phyloP scores from a whole-genome alignment of 53 echinoderm and acorn worm genomes.

The Temnopleurus reevesii region DNA sequence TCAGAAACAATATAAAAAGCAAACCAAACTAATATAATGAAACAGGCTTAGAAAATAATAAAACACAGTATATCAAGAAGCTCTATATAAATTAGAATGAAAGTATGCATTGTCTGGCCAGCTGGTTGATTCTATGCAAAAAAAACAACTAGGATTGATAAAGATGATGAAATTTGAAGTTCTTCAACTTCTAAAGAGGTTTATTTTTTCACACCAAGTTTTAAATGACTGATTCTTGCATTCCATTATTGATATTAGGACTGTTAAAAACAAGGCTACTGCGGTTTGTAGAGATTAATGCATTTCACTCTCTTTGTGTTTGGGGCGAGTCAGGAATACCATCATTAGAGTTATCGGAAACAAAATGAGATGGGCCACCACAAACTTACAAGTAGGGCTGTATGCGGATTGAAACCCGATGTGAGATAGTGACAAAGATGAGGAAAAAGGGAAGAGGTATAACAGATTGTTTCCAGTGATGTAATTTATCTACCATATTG shows the following conservation, averaged over 20 bases:
- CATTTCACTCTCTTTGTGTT: slow-evolving; percentile 18
- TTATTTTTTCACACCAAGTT: too few relatives aligned
- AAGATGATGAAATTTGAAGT: neutral
- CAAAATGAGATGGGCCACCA: neutral
- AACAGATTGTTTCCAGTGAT: too few relatives aligned
- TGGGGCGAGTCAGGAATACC: neutral
- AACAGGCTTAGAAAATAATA: neutral
- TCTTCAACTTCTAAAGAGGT: neutral
- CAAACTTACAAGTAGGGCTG: neutral
- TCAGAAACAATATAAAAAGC: slow-evolving; percentile 21
- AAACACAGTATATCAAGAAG: neutral
- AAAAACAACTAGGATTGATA: neutral
- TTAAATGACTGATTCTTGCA: neutral
- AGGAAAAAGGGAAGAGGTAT: neutral
- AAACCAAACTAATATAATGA: slow-evolving; percentile 22
- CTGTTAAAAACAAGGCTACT: neutral
- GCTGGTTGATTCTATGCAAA: slow-evolving; percentile 26
- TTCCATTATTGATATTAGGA: neutral
- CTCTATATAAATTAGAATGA: neutral
- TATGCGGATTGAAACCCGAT: neutral
- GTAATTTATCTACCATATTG: too few relatives aligned
- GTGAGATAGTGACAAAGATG: neutral
- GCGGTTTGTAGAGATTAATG: neutral
- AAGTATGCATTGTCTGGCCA: slow-evolving; percentile 25
- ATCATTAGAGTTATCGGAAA: neutral